Evolutionary conservation across 1,140 invertebrate genomes (phyloP), one percentile per base, ranked within the genome.

Genomic region (Stratiolaelaps scimitus): DNA sequence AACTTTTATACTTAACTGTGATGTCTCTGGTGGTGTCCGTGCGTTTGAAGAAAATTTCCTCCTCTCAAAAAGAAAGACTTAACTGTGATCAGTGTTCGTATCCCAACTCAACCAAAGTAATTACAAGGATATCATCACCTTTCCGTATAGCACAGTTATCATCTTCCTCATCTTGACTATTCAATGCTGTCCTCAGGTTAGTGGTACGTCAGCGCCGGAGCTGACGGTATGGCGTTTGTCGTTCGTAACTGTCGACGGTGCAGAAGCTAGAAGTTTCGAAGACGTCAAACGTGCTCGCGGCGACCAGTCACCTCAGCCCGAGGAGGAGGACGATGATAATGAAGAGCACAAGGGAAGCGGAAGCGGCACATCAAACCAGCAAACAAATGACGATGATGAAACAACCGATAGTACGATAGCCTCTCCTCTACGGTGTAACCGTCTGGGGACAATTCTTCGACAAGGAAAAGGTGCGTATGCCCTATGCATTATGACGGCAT

Each of bases 191-290:
- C 1, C 26, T 60, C 23, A 43, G 67, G 81, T 97, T 23, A 88
- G 88, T 44, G 93, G 92, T 13, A 86, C 83, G 67, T 83, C 83
- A 68, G 90, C 94, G 73, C 83, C 82, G 71, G 85, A 90, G 75
- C 76, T 98, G 48, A 77, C 84, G 70, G 85, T 95, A 0, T 97
- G 88, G 84, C 85, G 80, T 66, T 72, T 83, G 13, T 65, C 70
- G 10, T 79, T 77, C 23, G 13, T 23, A 48, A 48, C 4, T 71
- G 67, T 66, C 10, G 69, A 74, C 10, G 70, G 75, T 30, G 15
- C 60, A 2, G 67, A 71, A 40, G 69, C 84, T 73, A 75, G 87
- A 19, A 66, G 28, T 46, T 28, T 46, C 13, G 40, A n/a, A 64
- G 17, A 34, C 19, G 17, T 47, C 30, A 65, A 65, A 70, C 65